Evolutionary conservation across 2,113 vertebrate species (phyloP), one percentile per base, ranked within the genome.

Genomic region (Nesogale talazaci): DNA sequence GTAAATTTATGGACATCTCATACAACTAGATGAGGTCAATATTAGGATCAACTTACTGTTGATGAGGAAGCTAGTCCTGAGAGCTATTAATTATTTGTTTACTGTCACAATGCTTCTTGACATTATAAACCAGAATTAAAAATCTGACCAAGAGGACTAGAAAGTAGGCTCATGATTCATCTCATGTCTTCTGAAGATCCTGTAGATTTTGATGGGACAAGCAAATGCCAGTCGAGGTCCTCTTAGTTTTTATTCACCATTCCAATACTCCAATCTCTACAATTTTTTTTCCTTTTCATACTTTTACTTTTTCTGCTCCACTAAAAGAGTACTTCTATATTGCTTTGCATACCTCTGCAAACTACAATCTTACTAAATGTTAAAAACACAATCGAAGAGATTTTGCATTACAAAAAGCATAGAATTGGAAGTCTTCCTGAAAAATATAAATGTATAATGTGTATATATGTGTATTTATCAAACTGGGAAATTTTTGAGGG

Each of bases 291-390:
- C 17, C 2, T 56, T 57, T 61, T 29, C 31, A n/a, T 5, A 4
- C 19, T 2, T 63, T 83, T 36, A 1, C 9, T 36, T 57, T 57
- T 40, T 67, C 40, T 40, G 17, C 4, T 3, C 57, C 8, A 40
- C 9, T 46, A 0, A 3, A 3, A 4, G 1, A 34, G 22, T 19
- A 3, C 1, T 31, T 1, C 6, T 6, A 15, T n/a, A 14, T n/a
- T 15, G 36, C 70, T 42, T 79, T 75, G 40, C n/a, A 29, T 15
- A 29, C 2, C 25, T 77, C n/a, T 63, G 25, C 7, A 93, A 34
- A 10, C n/a, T 3, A 0, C 14, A 20, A 34, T 10, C 46, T 52
- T 12, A 52, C 65, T 56, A 42, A 93, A 65, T 10, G 1, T 78
- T 6, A 11, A 76, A 4, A 77, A 38, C 42, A 25, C 19, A 20